Conservation (phyloP, 2,113 vertebrate genomes). For the Electrona antarctica region DNA sequence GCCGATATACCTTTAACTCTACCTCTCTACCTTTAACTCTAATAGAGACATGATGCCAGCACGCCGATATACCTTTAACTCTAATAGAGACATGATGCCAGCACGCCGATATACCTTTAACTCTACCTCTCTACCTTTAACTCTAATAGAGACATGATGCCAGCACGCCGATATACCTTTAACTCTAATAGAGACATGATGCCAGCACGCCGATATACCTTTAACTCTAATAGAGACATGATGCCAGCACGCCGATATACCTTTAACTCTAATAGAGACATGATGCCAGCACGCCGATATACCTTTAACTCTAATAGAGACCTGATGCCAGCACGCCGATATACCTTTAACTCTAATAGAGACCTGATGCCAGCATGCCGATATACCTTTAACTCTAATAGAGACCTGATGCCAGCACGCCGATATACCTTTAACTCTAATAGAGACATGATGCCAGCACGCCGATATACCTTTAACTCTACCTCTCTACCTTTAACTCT, state of each 20-base stretch:
- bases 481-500: no score
- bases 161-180: conserved; percentile 44
- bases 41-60: conserved; percentile 51
- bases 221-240: conserved; percentile 58
- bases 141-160: conserved; percentile 54
- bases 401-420: conserved; percentile 47
- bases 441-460: conserved; percentile 50
- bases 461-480: conserved; percentile 45
- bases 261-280: conserved; percentile 63
- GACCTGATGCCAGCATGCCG: conserved; percentile 41
- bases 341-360: conserved; percentile 59
- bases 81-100: conserved; percentile 54
- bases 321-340: conserved; percentile 36
- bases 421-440: conserved; percentile 50
- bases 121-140: no score
- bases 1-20: conserved; percentile 45
- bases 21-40: no score
- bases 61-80: conserved; percentile 45
- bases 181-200: conserved; percentile 57
- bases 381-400: conserved; percentile 55
- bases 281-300: conserved; percentile 40
- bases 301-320: conserved; percentile 58
- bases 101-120: conserved; percentile 42
- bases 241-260: conserved; percentile 34
- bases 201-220: conserved; percentile 41